Evolutionary conservation across 2,888 invertebrate genomes (phyloP).

Genomic region (Caenorhabditis sp.): DNA sequence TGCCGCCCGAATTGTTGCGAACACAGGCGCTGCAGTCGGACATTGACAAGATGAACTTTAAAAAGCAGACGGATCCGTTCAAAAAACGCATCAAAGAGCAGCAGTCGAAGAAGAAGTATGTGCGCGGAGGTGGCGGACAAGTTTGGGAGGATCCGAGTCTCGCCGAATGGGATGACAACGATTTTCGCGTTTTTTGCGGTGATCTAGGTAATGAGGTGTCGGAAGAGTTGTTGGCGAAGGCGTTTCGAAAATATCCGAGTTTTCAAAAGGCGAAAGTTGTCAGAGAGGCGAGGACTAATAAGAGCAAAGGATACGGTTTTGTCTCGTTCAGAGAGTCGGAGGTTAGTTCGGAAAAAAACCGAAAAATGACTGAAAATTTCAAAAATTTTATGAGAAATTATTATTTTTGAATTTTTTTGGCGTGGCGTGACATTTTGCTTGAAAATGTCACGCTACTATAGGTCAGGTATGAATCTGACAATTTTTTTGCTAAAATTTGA

Average conservation of each 20-base stretch:
- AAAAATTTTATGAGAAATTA: too few species aligned
- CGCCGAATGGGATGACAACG: conserved; percentile 93
- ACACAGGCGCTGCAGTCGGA: conserved; percentile 53
- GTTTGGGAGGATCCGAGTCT: conserved; percentile 95
- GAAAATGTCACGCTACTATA: too few species aligned
- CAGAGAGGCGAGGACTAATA: conserved; percentile 93
- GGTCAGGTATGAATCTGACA: too few species aligned
- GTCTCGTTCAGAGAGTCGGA: conserved; percentile 84
- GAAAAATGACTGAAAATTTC: too few species aligned
- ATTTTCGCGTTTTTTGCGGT: conserved; percentile 98
- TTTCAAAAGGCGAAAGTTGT: conserved; percentile 94
- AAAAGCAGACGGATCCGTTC: conserved; percentile 52
- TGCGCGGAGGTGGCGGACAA: conserved; percentile 67
- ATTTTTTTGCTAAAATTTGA: too few species aligned
- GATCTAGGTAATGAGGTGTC: conserved; percentile 97
- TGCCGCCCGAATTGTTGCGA: conserved; percentile 27
- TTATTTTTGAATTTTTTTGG: too few species aligned
- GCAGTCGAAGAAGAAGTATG: conserved; percentile 66
- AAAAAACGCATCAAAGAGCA: conserved; percentile 55
- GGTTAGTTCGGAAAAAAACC: conserved; percentile 28
- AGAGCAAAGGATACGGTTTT: conserved; percentile 98
- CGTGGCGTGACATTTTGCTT: too few species aligned
- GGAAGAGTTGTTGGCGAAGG: conserved; percentile 92
- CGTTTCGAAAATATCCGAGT: conserved; percentile 84
- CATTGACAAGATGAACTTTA: conserved; percentile 63